Evolutionary conservation across 2,113 vertebrate genomes (phyloP).

Genomic region (Phrynosoma blainvillii): DNA sequence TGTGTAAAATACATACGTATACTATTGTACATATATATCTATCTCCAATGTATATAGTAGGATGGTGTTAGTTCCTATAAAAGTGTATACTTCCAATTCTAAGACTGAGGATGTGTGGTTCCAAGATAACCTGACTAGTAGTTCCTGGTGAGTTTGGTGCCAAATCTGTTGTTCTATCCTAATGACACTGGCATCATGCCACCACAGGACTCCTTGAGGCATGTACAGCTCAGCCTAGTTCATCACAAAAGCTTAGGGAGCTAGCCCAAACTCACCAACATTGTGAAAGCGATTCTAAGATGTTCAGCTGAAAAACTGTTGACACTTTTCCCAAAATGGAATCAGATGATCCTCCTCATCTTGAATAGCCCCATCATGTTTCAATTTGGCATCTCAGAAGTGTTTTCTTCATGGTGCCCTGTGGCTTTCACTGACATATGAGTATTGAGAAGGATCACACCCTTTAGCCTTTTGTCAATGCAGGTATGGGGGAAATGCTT

Average conservation of each 20-base stretch:
- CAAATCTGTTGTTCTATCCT: not conserved
- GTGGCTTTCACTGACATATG: conserved; percentile 4
- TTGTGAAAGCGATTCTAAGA: not conserved
- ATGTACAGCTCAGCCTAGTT: not conserved
- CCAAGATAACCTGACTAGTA: conserved; percentile 20
- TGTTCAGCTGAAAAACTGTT: conserved; percentile 17
- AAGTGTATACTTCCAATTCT: conserved; percentile 56
- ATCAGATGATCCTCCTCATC: not conserved
- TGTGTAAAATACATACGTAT: conserved; percentile 43
- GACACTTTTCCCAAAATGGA: not conserved
- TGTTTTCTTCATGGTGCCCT: not conserved
- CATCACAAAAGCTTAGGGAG: not conserved
- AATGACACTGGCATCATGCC: not conserved
- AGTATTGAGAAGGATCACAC: conserved; percentile 27
- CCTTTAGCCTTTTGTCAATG: not conserved
- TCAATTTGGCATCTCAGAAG: conserved; percentile 40
- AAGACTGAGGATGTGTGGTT: conserved; percentile 45
- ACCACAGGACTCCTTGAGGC: not conserved
- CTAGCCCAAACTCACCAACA: not conserved
- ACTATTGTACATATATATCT: conserved; percentile 23
- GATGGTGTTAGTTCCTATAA: conserved; percentile 45
- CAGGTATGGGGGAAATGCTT: conserved; percentile 13
- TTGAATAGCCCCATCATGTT: not conserved
- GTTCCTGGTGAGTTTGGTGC: not conserved
- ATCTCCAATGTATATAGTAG: conserved; percentile 71